Evolutionary conservation across 1,140 invertebrate genomes (phyloP).

Genomic region (Triops longicaudatus): DNA sequence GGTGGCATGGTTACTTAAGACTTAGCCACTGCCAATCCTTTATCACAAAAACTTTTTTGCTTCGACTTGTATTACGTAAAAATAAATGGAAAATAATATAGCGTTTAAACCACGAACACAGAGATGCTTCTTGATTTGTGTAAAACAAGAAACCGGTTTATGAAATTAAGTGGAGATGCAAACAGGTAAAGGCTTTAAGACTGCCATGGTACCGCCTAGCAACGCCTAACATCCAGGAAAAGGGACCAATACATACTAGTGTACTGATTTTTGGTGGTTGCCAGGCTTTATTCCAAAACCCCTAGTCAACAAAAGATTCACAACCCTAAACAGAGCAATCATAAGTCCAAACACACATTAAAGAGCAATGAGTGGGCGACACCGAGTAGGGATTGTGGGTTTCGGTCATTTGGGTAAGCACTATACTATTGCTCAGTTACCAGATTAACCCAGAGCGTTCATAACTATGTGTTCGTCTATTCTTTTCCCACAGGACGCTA

Average conservation of each 20-base stretch:
- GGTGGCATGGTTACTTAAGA: background rate
- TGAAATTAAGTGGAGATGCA: background rate
- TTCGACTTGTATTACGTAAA: no score
- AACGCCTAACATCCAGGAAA: background rate
- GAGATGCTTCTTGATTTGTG: background rate
- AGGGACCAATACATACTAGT: background rate
- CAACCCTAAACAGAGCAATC: conserved; percentile 16
- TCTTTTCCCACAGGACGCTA: conserved; percentile 41
- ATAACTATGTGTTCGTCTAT: background rate
- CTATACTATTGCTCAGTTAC: conserved; percentile 16
- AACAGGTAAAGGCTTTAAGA: background rate
- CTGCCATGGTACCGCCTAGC: background rate
- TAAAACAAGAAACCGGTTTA: background rate
- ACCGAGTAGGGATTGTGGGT: conserved; percentile 44
- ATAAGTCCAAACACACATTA: conserved; percentile 12
- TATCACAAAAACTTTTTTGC: no score
- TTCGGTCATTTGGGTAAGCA: conserved; percentile 45
- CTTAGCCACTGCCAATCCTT: no score
- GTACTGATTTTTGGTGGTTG: background rate
- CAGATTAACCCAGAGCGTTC: background rate
- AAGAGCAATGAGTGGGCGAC: conserved; percentile 30
- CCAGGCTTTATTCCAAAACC: background rate
- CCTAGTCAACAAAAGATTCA: background rate
- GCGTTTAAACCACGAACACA: no score
- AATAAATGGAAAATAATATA: no score